Evolutionary conservation across 2,888 invertebrate genomes (phyloP).

Genomic region (Aphodius granarius): DNA sequence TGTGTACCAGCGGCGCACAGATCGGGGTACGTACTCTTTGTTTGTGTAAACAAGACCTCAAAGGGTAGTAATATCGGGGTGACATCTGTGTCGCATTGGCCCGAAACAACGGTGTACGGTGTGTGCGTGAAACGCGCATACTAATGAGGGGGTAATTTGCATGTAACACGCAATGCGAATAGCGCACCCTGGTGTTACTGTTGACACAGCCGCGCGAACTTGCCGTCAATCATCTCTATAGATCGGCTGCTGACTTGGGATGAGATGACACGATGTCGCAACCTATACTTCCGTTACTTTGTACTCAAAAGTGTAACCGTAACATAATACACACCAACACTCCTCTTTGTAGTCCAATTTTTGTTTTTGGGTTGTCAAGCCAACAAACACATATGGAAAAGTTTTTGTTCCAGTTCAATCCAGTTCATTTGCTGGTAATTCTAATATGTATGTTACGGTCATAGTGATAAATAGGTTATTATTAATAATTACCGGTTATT

Average conservation of each 20-base stretch:
- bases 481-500: too few relatives aligned
- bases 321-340: background rate
- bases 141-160: conserved; percentile 53
- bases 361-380: too few relatives aligned
- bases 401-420: too few relatives aligned
- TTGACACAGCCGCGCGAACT: conserved; percentile 50
- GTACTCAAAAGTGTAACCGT: background rate
- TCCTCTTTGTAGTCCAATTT: background rate
- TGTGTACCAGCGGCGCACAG: conserved; percentile 10
- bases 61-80: conserved; percentile 43
- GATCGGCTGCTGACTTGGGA: background rate
- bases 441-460: too few relatives aligned
- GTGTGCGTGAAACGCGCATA: conserved; percentile 52
- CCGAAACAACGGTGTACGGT: conserved; percentile 41
- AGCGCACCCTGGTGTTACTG: conserved; percentile 40
- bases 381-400: too few relatives aligned
- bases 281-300: background rate
- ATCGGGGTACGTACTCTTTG: conserved; percentile 48
- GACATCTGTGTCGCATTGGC: conserved; percentile 47
- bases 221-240: conserved; percentile 46
- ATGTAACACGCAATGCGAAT: conserved; percentile 54
- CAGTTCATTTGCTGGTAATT: too few relatives aligned
- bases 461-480: too few relatives aligned
- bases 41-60: conserved; percentile 51
- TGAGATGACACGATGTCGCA: background rate